Base-by-base conservation (phyloP, 2,888 invertebrate species). In the Aleiodes testaceus region DNA sequence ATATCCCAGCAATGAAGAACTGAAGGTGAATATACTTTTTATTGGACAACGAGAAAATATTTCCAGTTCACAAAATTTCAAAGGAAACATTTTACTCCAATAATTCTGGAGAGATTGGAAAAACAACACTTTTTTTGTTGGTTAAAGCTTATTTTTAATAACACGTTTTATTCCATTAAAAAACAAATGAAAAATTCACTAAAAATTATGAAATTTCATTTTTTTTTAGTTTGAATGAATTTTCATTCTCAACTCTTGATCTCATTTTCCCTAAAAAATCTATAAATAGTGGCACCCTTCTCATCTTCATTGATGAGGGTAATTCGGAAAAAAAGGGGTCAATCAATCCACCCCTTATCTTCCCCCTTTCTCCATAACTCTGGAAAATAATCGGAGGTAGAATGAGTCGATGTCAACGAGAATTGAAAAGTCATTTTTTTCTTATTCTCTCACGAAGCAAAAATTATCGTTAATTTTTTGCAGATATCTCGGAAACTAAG, bases 391-490 rank as follows among this genome's bases (percentile, higher is more conserved):
- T 69, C 12, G 52, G 30, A n/a, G 12, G 22, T 26, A 59, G 30
- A 59, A 20, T 14, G 47, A 66, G 26, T 66, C 49, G 53, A n/a
- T 53, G 53, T 22, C 50, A 73, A 72, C 52, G 59, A 44, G 69
- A 65, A 59, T 47, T 36, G 44, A 64, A 64, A 71, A 70, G 63
- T 72, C 73, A 49, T 69, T 64, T 22, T 44, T 66, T 49, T 49
- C 14, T 4, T 45, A 45, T 45, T 9, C 6, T 36, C n/a, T n/a
- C n/a, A n/a, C n/a, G n/a, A n/a, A n/a, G n/a, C n/a, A n/a, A n/a
- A n/a, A n/a, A n/a, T n/a, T n/a, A n/a, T n/a, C n/a, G n/a, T n/a
- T n/a, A n/a, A n/a, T n/a, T n/a, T n/a, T n/a, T n/a, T n/a, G n/a
- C n/a, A n/a, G n/a, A n/a, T n/a, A n/a, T n/a, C n/a, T n/a, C n/a